Evolutionary conservation across 2,888 invertebrate genomes (phyloP).

Genomic region (Torymus texanus): DNA sequence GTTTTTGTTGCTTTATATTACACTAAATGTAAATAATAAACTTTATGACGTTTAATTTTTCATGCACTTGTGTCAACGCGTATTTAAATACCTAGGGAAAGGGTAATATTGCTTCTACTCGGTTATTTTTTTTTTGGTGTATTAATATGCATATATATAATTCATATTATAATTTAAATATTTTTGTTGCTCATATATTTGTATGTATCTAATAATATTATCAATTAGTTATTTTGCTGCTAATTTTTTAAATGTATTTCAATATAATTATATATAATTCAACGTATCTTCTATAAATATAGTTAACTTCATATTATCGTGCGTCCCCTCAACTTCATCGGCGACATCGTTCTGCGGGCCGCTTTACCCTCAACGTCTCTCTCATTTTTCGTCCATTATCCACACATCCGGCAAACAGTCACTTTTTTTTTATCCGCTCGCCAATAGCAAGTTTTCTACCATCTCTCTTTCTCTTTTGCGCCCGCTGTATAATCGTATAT

Average conservation of each 20-base stretch:
- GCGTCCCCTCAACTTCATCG: slow-evolving; percentile 12
- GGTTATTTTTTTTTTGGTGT: slow-evolving; percentile 54
- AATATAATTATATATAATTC: slow-evolving; percentile 58
- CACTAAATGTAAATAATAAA: slow-evolving; percentile 48
- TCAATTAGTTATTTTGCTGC: slow-evolving; percentile 53
- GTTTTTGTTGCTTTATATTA: not conserved
- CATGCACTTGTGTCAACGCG: slow-evolving; percentile 29
- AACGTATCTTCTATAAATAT: slow-evolving; percentile 73
- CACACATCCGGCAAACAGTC: slow-evolving; percentile 6
- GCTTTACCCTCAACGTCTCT: not conserved
- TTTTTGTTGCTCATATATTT: slow-evolving; percentile 55
- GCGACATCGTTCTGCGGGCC: slow-evolving; percentile 4
- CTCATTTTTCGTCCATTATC: slow-evolving; percentile 52
- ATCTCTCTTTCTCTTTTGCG: slow-evolving; percentile 46
- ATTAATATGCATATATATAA: slow-evolving; percentile 50
- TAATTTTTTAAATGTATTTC: slow-evolving; percentile 39
- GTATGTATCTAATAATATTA: slow-evolving; percentile 58
- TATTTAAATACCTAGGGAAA: slow-evolving; percentile 44
- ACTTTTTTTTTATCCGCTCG: slow-evolving; percentile 33
- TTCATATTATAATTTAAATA: slow-evolving; percentile 47
- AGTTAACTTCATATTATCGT: slow-evolving; percentile 69
- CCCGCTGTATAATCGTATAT: slow-evolving; percentile 27
- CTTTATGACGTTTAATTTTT: slow-evolving; percentile 50
- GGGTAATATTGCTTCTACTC: slow-evolving; percentile 63
- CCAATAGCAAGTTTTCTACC: slow-evolving; percentile 42